These are phyloP conservation scores for Heterotis niloticus DNA, from an alignment of 2,113 vertebrate genomes.

Conservation along the genomic window DNA sequence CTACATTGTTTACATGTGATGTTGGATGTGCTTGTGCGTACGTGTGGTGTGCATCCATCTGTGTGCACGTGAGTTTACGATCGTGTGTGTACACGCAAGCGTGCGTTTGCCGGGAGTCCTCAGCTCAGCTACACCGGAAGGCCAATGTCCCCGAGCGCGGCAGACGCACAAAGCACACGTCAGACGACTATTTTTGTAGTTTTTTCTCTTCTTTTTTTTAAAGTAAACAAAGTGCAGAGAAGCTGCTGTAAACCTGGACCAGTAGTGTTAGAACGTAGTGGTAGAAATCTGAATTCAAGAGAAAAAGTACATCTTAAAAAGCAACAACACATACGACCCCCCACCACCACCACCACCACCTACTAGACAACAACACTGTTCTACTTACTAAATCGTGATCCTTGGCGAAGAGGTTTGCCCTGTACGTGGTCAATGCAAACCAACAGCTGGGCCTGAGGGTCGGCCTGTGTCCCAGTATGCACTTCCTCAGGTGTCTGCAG, in stretches of 20 bases:
- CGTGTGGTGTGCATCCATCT: conserved; percentile 17
- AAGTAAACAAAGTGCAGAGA: background rate
- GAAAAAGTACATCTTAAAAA: conserved; percentile 6
- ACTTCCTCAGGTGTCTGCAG: background rate
- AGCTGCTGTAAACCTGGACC: conserved; percentile 5
- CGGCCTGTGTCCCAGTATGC: background rate
- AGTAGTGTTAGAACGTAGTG: background rate
- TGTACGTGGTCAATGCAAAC: background rate
- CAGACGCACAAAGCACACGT: conserved; percentile 5
- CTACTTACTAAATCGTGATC: too few relatives aligned
- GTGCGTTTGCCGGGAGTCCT: background rate
- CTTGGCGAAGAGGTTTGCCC: too few relatives aligned
- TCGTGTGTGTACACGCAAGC: background rate
- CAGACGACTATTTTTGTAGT: background rate
- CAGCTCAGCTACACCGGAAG: background rate
- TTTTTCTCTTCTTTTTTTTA: background rate
- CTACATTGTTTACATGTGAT: conserved; percentile 23
- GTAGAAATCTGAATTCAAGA: background rate
- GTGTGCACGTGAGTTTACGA: conserved; percentile 4
- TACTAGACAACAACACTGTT: background rate
- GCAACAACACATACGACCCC: background rate
- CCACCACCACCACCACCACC: background rate
- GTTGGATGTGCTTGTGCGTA: conserved; percentile 21
- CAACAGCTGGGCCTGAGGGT: background rate
- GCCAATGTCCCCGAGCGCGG: background rate